Evolutionary conservation across 2,888 invertebrate species (phyloP), one percentile per base, ranked within the genome.

Genomic region (Petrolisthes cinctipes): DNA sequence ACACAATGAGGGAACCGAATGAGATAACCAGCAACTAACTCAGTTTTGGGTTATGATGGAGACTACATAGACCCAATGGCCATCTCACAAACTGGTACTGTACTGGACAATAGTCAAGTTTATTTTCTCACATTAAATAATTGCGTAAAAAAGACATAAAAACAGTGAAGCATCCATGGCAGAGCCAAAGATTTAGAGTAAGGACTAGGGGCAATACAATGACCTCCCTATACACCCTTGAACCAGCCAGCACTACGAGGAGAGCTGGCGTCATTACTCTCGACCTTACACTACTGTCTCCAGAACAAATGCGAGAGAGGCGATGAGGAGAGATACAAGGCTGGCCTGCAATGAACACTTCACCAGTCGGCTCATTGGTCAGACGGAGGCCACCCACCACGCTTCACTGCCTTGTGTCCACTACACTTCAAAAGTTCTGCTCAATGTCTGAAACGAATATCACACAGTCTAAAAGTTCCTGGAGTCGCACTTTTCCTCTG

Each of bases 81-180:
- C 85, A 86, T 86, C 80, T 88, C 87, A 88, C 73, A 73, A 78
- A 78, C 61, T 84, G 87, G 83, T 76, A 81, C 73, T 84, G 84
- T 83, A 87, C 73, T 84, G 84, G 87, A 87, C 87, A 85, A 85
- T 79, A 79, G 14, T 79, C 73, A 53, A 20, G 71, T 78, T 81
- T 80, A 57, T 88, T 88, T 86, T 85, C 57, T 85, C 82, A 88
- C 88, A 84, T 88, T 82, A 88, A 88, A 88, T 88, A 85, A 85
- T 76, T 78, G 76, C 85, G 82, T 86, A 88, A 88, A 88, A 86
- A 88, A 85, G 85, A 88, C 88, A 88, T 88, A 88, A 88, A 86
- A 88, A 88, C 85, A 88, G 88, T 88, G 88, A 88, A 88, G 88
- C 88, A 85, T 88, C 88, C 88, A 88, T 88, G 85, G 81, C 88